Conservation (phyloP, 1,140 invertebrate species). For the Drosophila tsacasi region DNA sequence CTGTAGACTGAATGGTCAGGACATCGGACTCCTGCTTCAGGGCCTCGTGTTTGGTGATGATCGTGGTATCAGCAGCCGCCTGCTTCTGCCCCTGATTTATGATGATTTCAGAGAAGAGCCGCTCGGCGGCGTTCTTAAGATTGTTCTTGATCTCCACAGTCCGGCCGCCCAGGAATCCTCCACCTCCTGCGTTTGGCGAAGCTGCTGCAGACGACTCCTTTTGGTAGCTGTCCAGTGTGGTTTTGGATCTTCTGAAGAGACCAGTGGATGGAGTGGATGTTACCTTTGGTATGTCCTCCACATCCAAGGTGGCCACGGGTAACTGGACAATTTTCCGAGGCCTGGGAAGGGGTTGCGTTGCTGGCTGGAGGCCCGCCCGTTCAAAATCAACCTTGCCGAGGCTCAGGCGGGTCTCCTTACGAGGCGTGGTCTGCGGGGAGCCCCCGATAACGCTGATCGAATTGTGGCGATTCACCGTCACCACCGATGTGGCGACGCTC, state of each 20-base stretch:
- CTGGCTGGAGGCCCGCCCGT: conserved; percentile 66
- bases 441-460: conserved; percentile 67
- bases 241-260: conserved; percentile 79
- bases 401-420: conserved; percentile 78
- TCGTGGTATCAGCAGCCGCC: conserved; percentile 52
- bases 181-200: conserved; percentile 21
- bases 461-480: conserved; percentile 76
- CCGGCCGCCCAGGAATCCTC: conserved; percentile 60
- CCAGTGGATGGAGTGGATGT: conserved; percentile 48
- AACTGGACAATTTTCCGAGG: conserved; percentile 78
- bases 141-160: conserved; percentile 83
- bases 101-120: conserved; percentile 83
- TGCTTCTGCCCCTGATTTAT: conserved; percentile 77
- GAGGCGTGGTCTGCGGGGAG: conserved; percentile 29
- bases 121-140: conserved; percentile 81
- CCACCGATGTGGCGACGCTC: conserved; percentile 39
- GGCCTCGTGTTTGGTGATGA: conserved; percentile 81
- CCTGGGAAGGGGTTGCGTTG: conserved; percentile 69
- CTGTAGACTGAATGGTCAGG: conserved; percentile 29
- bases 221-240: conserved; percentile 67
- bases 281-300: conserved; percentile 61
- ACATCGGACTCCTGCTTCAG: conserved; percentile 63
- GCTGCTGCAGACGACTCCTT: conserved; percentile 11
- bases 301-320: conserved; percentile 76
- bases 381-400: conserved; percentile 78